Evolutionary conservation across 2,888 invertebrate species (phyloP), one percentile per base, ranked within the genome.

Genomic region (Caenorhabditis doughertyi): DNA sequence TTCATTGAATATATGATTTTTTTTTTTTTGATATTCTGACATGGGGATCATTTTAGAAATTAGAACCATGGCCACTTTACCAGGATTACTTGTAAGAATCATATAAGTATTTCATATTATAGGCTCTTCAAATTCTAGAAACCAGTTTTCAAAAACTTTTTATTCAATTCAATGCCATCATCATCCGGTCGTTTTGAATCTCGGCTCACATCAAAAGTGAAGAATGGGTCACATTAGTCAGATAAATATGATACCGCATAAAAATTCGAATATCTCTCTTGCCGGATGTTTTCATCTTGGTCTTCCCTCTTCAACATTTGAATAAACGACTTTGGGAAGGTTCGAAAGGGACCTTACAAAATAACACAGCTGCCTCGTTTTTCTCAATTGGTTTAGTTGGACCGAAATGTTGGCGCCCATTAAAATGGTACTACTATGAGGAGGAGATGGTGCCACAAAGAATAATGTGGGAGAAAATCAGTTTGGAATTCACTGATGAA

Each of bases 271-370:
- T 74, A 55, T 62, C 51, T 49, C n/a, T n/a, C 56, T 67, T 51
- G 42, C 77, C 77, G 77, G 77, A 77, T 77, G 77, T 62, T 60
- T 64, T 42, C 29, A 25, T 58, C 51, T 27, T 44, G n/a, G 62
- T 62, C 39, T 32, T 44, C 49, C 32, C 58, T 18, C 49, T 5
- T 39, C 18, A 68, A 71, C 58, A 67, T 80, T 73, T 72, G 80
- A 67, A 72, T 72, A 80, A 80, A 80, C 80, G 80, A 80, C 80
- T 80, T 68, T 80, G 80, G 80, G 80, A 80, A 80, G 64, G 64
- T 64, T 56, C 32, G 53, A 21, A 44, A 55, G 16, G n/a, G 29
- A 21, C 23, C 29, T 51, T 56, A 70, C 70, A 65, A 67, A 68
- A 53, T 47, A 9, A 58, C 32, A 72, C 79, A 79, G 79, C 79